Conservation (phyloP, 2,113 vertebrate genomes). For the Pachycephala philippinensis region DNA sequence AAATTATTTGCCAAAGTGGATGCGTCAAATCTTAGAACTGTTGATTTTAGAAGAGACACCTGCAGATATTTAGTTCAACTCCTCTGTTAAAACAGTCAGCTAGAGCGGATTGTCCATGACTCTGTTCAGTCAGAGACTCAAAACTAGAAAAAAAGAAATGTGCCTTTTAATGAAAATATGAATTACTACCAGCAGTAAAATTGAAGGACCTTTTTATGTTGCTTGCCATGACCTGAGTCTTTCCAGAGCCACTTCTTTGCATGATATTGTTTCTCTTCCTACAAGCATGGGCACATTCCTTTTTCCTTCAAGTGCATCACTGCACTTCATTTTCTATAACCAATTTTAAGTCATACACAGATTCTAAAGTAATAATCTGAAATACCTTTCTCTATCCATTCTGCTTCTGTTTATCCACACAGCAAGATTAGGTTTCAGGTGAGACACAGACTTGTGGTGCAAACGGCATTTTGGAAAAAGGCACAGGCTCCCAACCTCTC, state of each 20-base stretch:
- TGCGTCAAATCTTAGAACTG: neutral
- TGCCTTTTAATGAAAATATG: accelerated
- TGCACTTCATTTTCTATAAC: neutral
- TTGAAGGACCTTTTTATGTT: accelerated
- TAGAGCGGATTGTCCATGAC: accelerated
- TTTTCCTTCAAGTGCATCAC: neutral
- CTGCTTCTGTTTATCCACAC: neutral
- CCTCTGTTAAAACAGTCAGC: neutral
- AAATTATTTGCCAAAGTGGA: neutral
- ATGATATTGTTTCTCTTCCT: neutral
- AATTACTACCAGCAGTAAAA: neutral
- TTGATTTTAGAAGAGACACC: neutral
- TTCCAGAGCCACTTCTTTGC: neutral
- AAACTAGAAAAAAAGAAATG: accelerated
- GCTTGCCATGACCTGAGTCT: neutral
- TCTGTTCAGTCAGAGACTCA: neutral
- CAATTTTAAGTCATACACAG: neutral
- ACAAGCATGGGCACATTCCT: neutral
- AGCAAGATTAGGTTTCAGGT: neutral
- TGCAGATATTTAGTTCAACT: neutral
- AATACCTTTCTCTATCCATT: neutral
- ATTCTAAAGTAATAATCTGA: neutral
- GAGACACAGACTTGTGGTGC: neutral
- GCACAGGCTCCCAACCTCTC: neutral
- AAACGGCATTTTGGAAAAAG: neutral